Percentiles rank a stretch among this genome's conserved stretches.
Conservation (phyloP, 2,113 vertebrate genomes). For the Boulengeromyrus knoepffleri region DNA sequence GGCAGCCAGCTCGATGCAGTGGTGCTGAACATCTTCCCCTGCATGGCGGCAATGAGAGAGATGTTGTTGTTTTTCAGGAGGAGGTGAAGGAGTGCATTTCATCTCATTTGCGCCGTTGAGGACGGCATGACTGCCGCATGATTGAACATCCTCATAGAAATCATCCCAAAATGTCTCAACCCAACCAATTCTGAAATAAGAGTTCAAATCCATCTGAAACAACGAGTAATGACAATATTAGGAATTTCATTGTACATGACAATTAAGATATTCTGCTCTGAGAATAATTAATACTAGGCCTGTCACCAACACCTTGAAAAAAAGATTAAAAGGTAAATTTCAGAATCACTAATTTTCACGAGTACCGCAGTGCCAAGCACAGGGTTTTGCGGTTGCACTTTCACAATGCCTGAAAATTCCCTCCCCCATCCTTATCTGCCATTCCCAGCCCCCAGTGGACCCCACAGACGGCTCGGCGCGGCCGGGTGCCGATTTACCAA, state of each 20-base stretch:
- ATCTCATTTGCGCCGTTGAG: background rate
- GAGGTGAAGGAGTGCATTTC: background rate
- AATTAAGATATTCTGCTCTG: background rate
- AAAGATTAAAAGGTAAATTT: background rate
- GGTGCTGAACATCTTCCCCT: conserved; percentile 84
- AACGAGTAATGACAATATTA: background rate
- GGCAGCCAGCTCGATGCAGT: conserved; percentile 72
- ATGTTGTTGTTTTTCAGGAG: background rate
- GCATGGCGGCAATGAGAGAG: conserved; percentile 29
- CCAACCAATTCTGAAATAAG: background rate
- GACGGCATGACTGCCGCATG: background rate
- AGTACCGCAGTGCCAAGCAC: background rate
- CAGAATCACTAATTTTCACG: background rate
- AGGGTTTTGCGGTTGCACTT: background rate
- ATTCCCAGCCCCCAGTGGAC: background rate
- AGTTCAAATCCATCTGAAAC: background rate
- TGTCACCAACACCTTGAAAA: background rate
- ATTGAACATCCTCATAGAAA: background rate
- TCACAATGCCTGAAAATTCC: background rate
- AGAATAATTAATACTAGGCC: background rate
- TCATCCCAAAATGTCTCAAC: background rate
- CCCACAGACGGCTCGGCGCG: background rate
- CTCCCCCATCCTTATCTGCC: background rate
- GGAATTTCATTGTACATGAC: background rate
- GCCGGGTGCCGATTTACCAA: conserved; percentile 60